These are phyloP conservation scores for Heliornis fulica DNA, from an alignment of 2,113 vertebrate species.

Conservation along the genomic window DNA sequence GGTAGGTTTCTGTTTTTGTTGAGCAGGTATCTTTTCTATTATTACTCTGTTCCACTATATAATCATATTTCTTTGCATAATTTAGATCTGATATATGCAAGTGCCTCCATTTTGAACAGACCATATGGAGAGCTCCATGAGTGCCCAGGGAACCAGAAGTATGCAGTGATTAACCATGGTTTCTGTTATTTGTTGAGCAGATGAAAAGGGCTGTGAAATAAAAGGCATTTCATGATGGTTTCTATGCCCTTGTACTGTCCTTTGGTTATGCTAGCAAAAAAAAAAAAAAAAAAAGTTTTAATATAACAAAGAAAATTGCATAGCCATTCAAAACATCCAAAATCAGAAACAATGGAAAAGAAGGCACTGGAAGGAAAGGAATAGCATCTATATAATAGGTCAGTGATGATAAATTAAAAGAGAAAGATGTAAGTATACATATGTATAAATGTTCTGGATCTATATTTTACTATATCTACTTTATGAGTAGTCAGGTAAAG, in stretches of 20 bases:
- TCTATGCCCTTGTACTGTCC: constrained; percentile 70
- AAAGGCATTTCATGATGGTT: constrained; percentile 64
- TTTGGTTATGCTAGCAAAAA: constrained; percentile 47
- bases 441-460: neutral
- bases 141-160: constrained; percentile 68
- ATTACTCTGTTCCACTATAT: constrained; percentile 65
- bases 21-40: constrained; percentile 65
- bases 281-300: constrained; percentile 14
- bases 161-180: constrained; percentile 63
- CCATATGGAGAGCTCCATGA: constrained; percentile 74
- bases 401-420: neutral
- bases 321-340: neutral
- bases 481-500: neutral
- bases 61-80: constrained; percentile 68
- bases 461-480: neutral
- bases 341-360: constrained; percentile 38
- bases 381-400: neutral
- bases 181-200: constrained; percentile 69
- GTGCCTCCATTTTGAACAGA: constrained; percentile 65
- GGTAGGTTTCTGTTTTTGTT: constrained; percentile 67
- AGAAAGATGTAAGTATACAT: neutral
- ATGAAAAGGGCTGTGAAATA: constrained; percentile 70
- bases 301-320: constrained; percentile 38
- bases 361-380: neutral
- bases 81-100: constrained; percentile 71